Percentiles rank a stretch among this genome's conserved stretches.
Conservation (phyloP, 2,113 vertebrate genomes). For the Pycnonotus jocosus region DNA sequence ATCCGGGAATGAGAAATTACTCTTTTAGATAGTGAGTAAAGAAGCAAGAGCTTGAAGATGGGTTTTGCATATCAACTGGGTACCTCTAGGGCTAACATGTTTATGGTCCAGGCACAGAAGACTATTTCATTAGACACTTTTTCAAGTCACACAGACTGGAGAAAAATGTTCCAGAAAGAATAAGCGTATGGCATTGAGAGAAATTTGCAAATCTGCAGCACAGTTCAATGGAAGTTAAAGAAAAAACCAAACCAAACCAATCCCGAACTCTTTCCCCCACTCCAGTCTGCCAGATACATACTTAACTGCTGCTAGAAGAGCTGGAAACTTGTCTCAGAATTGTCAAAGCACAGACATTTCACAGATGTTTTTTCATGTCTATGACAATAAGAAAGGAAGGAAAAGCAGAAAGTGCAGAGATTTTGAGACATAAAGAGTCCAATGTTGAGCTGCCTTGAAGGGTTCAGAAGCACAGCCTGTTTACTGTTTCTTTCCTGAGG, state of each 20-base stretch:
- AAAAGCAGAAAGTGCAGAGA: neutral
- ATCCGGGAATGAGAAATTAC: neutral
- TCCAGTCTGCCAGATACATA: neutral
- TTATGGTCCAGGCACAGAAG: neutral
- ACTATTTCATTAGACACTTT: neutral
- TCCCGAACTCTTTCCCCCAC: fast-evolving
- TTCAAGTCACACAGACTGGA: neutral
- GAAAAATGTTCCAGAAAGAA: neutral
- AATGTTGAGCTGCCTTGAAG: neutral
- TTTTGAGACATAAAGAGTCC: neutral
- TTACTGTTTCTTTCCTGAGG: neutral
- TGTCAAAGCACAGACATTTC: neutral
- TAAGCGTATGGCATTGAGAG: neutral
- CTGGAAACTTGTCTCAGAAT: neutral
- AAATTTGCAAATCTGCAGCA: neutral
- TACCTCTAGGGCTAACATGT: neutral
- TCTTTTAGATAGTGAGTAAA: neutral
- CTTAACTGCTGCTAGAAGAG: neutral
- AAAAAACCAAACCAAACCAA: neutral
- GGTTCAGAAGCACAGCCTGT: neutral
- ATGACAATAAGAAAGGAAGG: neutral
- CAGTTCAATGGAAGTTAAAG: neutral
- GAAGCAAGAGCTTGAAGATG: neutral
- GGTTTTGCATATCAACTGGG: neutral
- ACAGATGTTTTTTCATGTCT: neutral